A percentile compares a stretch with the other conserved stretches of the same genome.
Evolutionary conservation across 1,140 invertebrate genomes (phyloP).

Genomic region (Scaptomyza pallida): DNA sequence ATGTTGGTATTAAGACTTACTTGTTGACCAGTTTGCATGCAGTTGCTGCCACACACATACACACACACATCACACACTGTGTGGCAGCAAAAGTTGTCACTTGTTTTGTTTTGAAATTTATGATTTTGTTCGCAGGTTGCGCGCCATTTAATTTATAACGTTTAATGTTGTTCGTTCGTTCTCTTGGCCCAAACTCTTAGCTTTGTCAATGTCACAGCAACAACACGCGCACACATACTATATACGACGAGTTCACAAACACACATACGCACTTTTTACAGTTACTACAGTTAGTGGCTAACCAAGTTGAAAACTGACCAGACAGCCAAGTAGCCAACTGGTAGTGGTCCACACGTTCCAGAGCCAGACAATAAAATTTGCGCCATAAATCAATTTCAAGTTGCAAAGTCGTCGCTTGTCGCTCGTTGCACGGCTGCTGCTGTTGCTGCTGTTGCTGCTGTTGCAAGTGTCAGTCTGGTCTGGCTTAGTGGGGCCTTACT

Average conservation of each 20-base stretch:
- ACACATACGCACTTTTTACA: conserved; percentile 71
- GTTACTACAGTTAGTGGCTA: conserved; percentile 74
- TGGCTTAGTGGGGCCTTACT: conserved; percentile 45
- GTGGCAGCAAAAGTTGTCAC: conserved; percentile 36
- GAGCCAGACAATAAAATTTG: conserved; percentile 77
- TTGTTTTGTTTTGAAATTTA: conserved; percentile 30
- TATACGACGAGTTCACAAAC: conserved; percentile 60
- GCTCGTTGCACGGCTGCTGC: conserved; percentile 26
- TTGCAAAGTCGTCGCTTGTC: conserved; percentile 65
- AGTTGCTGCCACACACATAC: neutral
- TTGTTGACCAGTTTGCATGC: conserved; percentile 51
- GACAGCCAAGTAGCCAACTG: conserved; percentile 5
- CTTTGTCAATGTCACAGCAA: conserved; percentile 49
- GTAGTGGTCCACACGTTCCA: neutral
- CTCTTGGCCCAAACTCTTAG: neutral
- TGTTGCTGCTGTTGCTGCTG: conserved; percentile 30
- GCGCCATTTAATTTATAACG: conserved; percentile 33
- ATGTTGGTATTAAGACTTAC: conserved; percentile 51
- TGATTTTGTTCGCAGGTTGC: conserved; percentile 21
- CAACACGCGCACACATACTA: conserved; percentile 55
- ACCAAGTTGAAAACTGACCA: conserved; percentile 67
- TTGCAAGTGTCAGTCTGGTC: conserved; percentile 65
- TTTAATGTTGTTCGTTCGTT: neutral
- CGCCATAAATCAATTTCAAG: conserved; percentile 80
- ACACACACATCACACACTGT: neutral